Conservation (phyloP, 1,140 invertebrate genomes). For the Drosophila sulfurigaster region DNA sequence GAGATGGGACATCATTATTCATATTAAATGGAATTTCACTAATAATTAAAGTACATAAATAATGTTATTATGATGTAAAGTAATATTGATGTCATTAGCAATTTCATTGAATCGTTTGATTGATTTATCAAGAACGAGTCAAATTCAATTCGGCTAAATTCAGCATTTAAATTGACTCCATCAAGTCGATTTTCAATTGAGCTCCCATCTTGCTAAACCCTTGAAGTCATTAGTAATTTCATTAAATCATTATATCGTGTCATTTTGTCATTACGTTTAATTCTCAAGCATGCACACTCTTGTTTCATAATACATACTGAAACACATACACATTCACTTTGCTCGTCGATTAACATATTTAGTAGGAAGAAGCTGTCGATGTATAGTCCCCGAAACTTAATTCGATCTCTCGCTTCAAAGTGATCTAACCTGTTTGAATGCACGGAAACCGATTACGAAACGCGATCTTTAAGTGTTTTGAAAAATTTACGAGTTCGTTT, state of each 20-base stretch:
- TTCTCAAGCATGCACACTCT: slow-evolving; percentile 9
- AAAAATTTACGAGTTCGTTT: slow-evolving; percentile 23
- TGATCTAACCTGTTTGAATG: slow-evolving; percentile 23
- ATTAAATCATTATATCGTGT: slow-evolving; percentile 33
- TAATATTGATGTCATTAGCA: not conserved
- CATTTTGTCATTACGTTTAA: slow-evolving; percentile 32
- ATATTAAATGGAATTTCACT: too few relatives aligned
- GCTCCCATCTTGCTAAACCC: slow-evolving; percentile 7
- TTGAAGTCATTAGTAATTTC: slow-evolving; percentile 24
- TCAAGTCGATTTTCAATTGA: slow-evolving; percentile 14
- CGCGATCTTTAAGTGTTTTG: slow-evolving; percentile 7
- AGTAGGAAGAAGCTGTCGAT: slow-evolving; percentile 22
- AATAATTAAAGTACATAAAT: too few relatives aligned
- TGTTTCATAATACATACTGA: slow-evolving; percentile 1
- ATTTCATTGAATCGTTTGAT: slow-evolving; percentile 3
- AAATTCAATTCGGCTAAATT: not conserved
- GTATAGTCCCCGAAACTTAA: slow-evolving; percentile 2
- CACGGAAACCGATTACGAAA: slow-evolving; percentile 28
- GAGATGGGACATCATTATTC: too few relatives aligned
- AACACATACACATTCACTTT: not conserved
- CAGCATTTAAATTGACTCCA: slow-evolving; percentile 19
- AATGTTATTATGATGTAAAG: too few relatives aligned
- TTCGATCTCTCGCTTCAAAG: slow-evolving; percentile 6
- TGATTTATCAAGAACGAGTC: too few relatives aligned
- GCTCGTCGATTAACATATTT: slow-evolving; percentile 14